Base-by-base conservation (phyloP, 2,797 vertebrate genomes). In the Columba guinea region DNA sequence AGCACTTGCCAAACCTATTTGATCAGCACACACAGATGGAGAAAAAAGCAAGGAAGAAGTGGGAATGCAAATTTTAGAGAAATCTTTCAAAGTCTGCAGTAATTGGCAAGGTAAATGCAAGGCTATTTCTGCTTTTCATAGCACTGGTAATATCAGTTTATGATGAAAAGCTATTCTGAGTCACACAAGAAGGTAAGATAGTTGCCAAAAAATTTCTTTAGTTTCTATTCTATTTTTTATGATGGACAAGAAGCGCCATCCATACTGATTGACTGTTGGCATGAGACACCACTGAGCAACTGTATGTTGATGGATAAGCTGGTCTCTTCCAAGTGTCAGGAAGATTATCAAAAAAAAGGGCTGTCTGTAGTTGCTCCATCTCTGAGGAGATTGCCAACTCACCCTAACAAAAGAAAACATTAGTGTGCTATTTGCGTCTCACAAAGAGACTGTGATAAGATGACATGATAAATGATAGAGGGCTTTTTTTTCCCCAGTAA, bases 321-420 rank as follows among this genome's bases (percentile, higher is more conserved):
- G 97, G 98, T 98, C 98, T 98, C 98, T 98, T 98, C 98, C 98
- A 98, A 98, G 98, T 99, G 98, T 99, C 98, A 98, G 98, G 98
- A 98, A 98, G 98, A 98, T 99, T 99, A 98, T 99, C 93, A 98
- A 98, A 98, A 98, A 98, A 98, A 98, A 98, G 97, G 98, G 98
- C 98, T 98, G 98, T 98, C 98, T 98, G 98, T 98, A 98, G 99
- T 98, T 98, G 98, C 98, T 99, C 98, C 98, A 98, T 99, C 98
- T 98, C 98, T 82, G 98, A 98, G 98, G 99, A 99, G 99, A 99
- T 98, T 99, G 99, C 99, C 98, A 99, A 99, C 98, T 99, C 99
- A 98, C 98, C 98, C 98, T 99, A 99, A 99, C 99, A 99, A 99
- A 99, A 98, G 98, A 98, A 99, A 98, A 98, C 98, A 98, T 99